These are phyloP conservation scores for Tenthredo distinguenda DNA, from an alignment of 2,888 invertebrate species.

Conservation along the genomic window DNA sequence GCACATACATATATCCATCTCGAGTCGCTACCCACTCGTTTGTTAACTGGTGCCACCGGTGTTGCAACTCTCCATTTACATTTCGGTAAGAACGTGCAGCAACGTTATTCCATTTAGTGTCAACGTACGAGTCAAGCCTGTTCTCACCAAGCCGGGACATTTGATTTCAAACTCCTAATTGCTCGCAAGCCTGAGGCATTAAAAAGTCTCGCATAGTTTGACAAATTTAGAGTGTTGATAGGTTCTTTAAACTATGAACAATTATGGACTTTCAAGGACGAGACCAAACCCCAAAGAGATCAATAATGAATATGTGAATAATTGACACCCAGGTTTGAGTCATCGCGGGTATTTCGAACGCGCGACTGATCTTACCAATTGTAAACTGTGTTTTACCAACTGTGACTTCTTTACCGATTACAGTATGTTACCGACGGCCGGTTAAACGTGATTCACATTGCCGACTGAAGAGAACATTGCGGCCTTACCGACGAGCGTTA, in stretches of 20 bases:
- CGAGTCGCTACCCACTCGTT: slow-evolving; percentile 34
- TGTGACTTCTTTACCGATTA: background rate
- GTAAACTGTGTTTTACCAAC: background rate
- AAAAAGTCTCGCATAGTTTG: background rate
- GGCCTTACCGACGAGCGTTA: background rate
- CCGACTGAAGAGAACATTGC: background rate
- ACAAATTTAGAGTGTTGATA: background rate
- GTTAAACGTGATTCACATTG: background rate
- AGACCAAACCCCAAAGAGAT: background rate
- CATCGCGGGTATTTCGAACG: background rate
- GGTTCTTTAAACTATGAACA: slow-evolving; percentile 4
- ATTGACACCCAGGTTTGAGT: slow-evolving; percentile 12
- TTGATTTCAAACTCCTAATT: background rate
- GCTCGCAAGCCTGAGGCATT: background rate
- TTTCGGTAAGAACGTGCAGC: slow-evolving; percentile 31
- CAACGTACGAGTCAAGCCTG: slow-evolving; percentile 21
- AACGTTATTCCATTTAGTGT: slow-evolving; percentile 4
- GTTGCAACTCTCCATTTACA: slow-evolving; percentile 44
- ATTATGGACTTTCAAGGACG: slow-evolving; percentile 20
- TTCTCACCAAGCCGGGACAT: background rate
- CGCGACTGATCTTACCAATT: background rate
- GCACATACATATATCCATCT: slow-evolving; percentile 19
- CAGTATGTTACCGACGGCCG: background rate
- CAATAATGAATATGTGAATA: slow-evolving; percentile 2
- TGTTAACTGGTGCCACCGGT: slow-evolving; percentile 42